Base-by-base conservation (phyloP, 2,888 invertebrate genomes). In the Mythimna impura region DNA sequence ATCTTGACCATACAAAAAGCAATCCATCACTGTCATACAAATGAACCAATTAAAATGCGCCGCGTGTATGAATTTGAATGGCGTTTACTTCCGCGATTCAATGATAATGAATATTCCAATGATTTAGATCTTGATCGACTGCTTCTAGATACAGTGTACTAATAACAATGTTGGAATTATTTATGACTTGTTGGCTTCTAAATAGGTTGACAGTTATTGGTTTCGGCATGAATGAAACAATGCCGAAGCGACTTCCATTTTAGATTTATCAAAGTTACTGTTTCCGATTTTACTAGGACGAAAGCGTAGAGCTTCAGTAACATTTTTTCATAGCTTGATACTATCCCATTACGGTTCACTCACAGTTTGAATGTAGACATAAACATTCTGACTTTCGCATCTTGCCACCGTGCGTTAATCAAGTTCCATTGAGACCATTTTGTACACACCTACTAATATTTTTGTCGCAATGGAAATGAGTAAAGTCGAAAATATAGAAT, bases 41-140 rank as follows among this genome's bases (percentile, higher is more conserved):
- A 87, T 85, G 73, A 85, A 80, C 76, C 73, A 85, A 83, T 87
- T 83, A 80, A 75, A 65, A 86, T 87, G 77, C 87, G 60, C 47
- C 52, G 66, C 72, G 60, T 66, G 87, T 83, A 83, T 81, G 73
- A 71, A 85, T 85, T 85, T 81, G 79, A 83, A 81, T 85, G 81
- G 83, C 86, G 81, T 83, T 77, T 79, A 85, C 86, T 85, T 86
- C 86, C 86, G 75, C 50, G 75, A 80, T 78, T 66, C 80, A 73
- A 72, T 81, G 74, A 77, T 80, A 76, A 85, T 85, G 73, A 74
- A 77, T 76, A 83, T 81, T 81, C 73, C 68, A 73, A 61, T 79
- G 75, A 85, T 82, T 75, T 71, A 66, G 80, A 86, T 84, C 77
- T 84, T 61, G 80, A 72, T 75, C 63, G 71, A 58, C 80, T 80